Conservation (phyloP, 2,797 vertebrate species). For the Aulostomus chinensis region DNA sequence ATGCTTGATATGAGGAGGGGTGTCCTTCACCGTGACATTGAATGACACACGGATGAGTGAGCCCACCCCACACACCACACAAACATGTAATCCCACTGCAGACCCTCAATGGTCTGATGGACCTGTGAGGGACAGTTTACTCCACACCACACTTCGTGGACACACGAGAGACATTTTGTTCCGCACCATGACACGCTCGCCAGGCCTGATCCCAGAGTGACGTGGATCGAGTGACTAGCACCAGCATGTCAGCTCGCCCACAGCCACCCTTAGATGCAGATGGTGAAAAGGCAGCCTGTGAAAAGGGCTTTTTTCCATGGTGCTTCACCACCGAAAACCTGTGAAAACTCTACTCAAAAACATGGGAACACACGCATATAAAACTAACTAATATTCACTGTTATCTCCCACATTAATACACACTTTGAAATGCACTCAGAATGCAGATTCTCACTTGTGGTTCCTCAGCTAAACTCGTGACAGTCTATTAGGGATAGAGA, state of each 20-base stretch:
- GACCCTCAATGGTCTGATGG: slow-evolving; percentile 27
- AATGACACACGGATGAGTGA: slow-evolving; percentile 4
- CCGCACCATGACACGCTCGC: slow-evolving; percentile 45
- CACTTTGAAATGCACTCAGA: slow-evolving; percentile 55
- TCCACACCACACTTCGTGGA: slow-evolving; percentile 27
- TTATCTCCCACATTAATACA: slow-evolving; percentile 49
- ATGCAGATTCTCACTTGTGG: slow-evolving; percentile 36
- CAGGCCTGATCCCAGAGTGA: slow-evolving; percentile 50
- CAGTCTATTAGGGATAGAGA: slow-evolving; percentile 64
- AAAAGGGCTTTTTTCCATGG: slow-evolving; percentile 55
- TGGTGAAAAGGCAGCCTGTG: slow-evolving; percentile 47
- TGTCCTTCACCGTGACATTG: slow-evolving; percentile 1
- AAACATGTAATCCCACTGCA: slow-evolving; percentile 5
- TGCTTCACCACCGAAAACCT: slow-evolving; percentile 45
- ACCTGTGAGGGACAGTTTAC: slow-evolving; percentile 58
- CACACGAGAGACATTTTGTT: slow-evolving; percentile 61
- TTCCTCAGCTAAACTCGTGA: slow-evolving; percentile 56
- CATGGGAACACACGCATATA: slow-evolving; percentile 13
- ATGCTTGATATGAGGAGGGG: neutral
- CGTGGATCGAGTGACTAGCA: slow-evolving; percentile 50
- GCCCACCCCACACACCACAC: neutral
- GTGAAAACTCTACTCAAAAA: slow-evolving; percentile 44
- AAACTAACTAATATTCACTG: slow-evolving; percentile 29
- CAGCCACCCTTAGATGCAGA: slow-evolving; percentile 54
- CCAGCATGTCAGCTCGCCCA: slow-evolving; percentile 62